phyloP scores from a whole-genome alignment of 2,113 vertebrate species.

The Anser brachyrhynchus region DNA sequence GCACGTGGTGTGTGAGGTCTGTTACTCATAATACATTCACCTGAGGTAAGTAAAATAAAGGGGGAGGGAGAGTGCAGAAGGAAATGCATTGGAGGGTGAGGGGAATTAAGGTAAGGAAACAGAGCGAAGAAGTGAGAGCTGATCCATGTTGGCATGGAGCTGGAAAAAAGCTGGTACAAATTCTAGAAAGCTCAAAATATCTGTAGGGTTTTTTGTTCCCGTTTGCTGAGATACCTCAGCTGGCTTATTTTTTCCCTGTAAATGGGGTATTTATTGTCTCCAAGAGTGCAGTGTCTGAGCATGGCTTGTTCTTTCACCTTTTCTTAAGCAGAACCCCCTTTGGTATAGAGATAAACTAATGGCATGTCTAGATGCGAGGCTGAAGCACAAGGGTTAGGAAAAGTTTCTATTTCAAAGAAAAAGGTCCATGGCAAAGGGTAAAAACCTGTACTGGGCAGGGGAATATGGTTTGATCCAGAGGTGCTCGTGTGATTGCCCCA shows the following conservation, averaged over 20 bases:
- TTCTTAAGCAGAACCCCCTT: neutral
- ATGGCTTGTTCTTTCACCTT: neutral
- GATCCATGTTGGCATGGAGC: neutral
- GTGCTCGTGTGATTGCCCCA: neutral
- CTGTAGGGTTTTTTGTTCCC: accelerated
- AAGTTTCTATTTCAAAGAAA: neutral
- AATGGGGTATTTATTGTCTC: neutral
- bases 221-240: neutral
- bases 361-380: neutral
- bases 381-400: neutral
- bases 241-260: neutral
- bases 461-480: neutral
- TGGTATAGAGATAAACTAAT: neutral
- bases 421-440: neutral
- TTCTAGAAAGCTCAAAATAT: neutral
- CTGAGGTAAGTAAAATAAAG: neutral
- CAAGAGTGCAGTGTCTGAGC: neutral
- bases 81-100: neutral
- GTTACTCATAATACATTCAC: neutral
- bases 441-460: neutral
- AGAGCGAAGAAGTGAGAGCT: too few relatives aligned
- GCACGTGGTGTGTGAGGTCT: neutral
- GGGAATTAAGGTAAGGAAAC: neutral
- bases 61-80: neutral
- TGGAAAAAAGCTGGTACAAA: neutral